Base-by-base conservation (phyloP, 1,140 invertebrate genomes). In the Cataglyphis hispanica region DNA sequence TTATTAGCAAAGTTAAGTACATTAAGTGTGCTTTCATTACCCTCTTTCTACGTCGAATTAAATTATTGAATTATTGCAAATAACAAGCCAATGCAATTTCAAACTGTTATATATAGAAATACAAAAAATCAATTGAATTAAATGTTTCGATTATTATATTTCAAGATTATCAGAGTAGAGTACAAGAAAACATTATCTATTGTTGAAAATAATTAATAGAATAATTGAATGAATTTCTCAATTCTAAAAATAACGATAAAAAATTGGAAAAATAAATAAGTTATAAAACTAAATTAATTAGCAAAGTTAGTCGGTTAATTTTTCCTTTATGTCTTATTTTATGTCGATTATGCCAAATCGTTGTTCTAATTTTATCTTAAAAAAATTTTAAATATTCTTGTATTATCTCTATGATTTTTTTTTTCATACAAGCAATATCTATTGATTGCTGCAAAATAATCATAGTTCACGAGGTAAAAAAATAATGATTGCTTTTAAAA, bases 311-410 rank as follows among this genome's bases (percentile, higher is more conserved):
- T 53, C 31, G 10, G 53, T 53, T 8, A 58, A 25, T 58, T 70
- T 70, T 67, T n/a, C n/a, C 50, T 78, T 74, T 13, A 43, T 46
- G 34, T 53, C 6, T 69, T 31, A 6, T 43, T 22, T 77, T 22
- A 11, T 4, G 3, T 0, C 16, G 40, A 76, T 43, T 61, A 61
- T 66, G 25, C 11, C 34, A 78, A 78, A 50, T 67, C 4, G 0
- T 66, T 1, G 16, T 2, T 50, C 0, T 46, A 8, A 10, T 27
- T 43, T 61, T 5, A 67, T 37, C 3, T 0, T 67, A 67, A 67
- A 78, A 67, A 1, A 63, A 5, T 10, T 13, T 66, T 25, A 19
- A 16, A 7, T 40, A 60, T 40, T 10, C 19, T 19, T 66, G 37
- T 67, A 56, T 80, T 37, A 16, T 56, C 69, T 0, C 31, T 0